Evolutionary conservation across 2,113 vertebrate species (phyloP).

Genomic region (Serinus canaria): DNA sequence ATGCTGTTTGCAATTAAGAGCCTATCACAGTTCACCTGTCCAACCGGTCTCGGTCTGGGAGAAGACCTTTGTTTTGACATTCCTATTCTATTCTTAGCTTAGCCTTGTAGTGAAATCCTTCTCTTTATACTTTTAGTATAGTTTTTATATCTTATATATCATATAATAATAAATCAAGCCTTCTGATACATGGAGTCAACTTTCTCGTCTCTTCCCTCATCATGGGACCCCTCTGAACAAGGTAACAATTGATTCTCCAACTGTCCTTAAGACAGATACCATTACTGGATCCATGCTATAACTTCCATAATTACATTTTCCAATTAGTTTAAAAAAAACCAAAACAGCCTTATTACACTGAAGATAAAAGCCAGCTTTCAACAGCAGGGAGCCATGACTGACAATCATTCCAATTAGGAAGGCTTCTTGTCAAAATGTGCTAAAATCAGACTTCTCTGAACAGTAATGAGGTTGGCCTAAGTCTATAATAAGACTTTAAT

Average conservation of each 20-base stretch:
- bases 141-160: too few relatives aligned
- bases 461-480: conserved; percentile 40
- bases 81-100: too few relatives aligned
- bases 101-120: too few relatives aligned
- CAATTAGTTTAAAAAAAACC: conserved; percentile 51
- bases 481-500: conserved; percentile 27
- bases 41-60: too few relatives aligned
- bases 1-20: too few relatives aligned
- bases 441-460: conserved; percentile 51
- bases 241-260: conserved; percentile 26
- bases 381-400: conserved; percentile 48
- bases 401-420: conserved; percentile 73
- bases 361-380: conserved; percentile 69
- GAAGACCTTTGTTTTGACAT: too few relatives aligned
- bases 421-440: conserved; percentile 62
- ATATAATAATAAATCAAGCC: too few relatives aligned
- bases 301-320: conserved; percentile 67
- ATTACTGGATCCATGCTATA: conserved; percentile 56
- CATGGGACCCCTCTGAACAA: too few relatives aligned
- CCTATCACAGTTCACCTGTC: too few relatives aligned
- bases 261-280: conserved; percentile 36
- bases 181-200: too few relatives aligned
- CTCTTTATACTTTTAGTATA: too few relatives aligned
- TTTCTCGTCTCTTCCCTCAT: too few relatives aligned
- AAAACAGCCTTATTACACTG: conserved; percentile 26